Evolutionary conservation across 2,888 invertebrate genomes (phyloP), one percentile per base, ranked within the genome.

Genomic region (Alviniconcha strummeri): DNA sequence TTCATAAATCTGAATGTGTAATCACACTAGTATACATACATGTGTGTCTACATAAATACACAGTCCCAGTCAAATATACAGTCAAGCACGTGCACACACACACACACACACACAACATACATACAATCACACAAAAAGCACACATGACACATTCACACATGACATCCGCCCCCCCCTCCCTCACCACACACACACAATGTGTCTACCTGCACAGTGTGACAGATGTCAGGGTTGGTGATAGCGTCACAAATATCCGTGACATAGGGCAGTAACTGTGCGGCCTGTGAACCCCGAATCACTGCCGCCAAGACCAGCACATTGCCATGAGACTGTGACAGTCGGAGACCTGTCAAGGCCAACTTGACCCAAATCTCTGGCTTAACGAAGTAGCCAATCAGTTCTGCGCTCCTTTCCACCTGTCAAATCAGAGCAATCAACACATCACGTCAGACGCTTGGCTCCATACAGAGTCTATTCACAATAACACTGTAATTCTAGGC

Each of bases 361-460:
- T 96, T 95, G 93, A 95, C 96, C 95, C 96, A 97, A 0, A 96
- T 95, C 52, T 95, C 94, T 0, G 96, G 95, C 0, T 94, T 94
- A 77, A 97, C 96, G 94, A 97, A 97, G 91, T 96, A 96, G 15
- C 97, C 97, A 87, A 97, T 95, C 80, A 96, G 94, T 91, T 96
- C 96, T 0, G 96, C 95, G 4, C 96, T 95, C 79, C 95, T 95
- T 90, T 96, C 95, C 71, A 96, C 94, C 96, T 96, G 88, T 11
- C 8, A 52, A 64, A 78, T 2, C 75, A 75, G 2, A 75, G 17
- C 7, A 55, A 11, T 52, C 52, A 72, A 72, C 52, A 64, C 64
- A 9, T 64, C 72, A 19, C 1, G n/a, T 71, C 11, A 19, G 0
- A 71, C 3, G 19, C n/a, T n/a, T n/a, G 5, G 71, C 6, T 9